Percentiles rank a stretch among this genome's conserved stretches.
These are phyloP conservation scores for Dolichotis patagonum DNA, from an alignment of 2,113 vertebrate species.

Conservation along the genomic window DNA sequence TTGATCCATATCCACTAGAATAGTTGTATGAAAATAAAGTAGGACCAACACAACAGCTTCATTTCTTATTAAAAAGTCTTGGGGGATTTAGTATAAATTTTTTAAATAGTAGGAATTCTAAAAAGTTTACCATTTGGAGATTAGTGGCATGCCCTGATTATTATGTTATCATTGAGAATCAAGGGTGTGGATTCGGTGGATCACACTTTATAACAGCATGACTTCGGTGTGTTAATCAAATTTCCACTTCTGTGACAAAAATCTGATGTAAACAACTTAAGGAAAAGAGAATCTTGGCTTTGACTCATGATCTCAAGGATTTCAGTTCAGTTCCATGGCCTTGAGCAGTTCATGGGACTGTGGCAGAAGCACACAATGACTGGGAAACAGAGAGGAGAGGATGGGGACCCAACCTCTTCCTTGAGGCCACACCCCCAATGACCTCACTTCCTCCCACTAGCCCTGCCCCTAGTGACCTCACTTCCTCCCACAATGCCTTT, in stretches of 20 bases:
- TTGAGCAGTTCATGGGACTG: too few species aligned
- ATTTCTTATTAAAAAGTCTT: constrained; percentile 16
- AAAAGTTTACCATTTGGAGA: not conserved
- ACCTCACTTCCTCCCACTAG: not conserved
- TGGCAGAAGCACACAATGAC: not conserved
- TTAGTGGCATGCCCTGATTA: not conserved
- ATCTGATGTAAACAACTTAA: not conserved
- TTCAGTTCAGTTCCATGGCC: not conserved
- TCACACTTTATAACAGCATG: not conserved
- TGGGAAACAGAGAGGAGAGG: not conserved
- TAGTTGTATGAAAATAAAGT: constrained; percentile 60
- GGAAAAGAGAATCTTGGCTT: not conserved
- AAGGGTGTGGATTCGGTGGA: not conserved
- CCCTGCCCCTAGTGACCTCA: not conserved
- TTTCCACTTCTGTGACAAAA: not conserved
- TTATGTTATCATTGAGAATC: not conserved
- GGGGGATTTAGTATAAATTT: not conserved
- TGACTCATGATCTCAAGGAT: not conserved
- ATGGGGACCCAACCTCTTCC: too few species aligned
- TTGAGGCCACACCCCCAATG: not conserved
- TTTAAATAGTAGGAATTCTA: not conserved
- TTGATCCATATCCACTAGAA: not conserved
- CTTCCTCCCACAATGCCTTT: not conserved
- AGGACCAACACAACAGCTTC: not conserved
- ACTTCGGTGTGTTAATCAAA: not conserved